Evolutionary conservation across 2,797 vertebrate species (phyloP).

Genomic region (Lepus oiostolus): DNA sequence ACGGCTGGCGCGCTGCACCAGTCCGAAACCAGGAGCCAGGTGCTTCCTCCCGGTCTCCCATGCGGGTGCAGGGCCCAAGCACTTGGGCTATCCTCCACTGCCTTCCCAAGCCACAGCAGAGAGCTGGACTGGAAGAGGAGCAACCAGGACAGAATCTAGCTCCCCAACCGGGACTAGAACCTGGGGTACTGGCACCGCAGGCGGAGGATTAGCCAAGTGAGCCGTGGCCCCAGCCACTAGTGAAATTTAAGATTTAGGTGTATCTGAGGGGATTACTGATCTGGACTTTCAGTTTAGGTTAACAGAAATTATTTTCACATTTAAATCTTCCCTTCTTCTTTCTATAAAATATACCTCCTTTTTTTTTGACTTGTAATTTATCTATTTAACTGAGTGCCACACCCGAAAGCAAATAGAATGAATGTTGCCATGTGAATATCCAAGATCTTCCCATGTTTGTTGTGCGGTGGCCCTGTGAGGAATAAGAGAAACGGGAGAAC

Average conservation of each 20-base stretch:
- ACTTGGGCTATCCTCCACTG: too few relatives aligned
- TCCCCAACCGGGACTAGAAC: too few relatives aligned
- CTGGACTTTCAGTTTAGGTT: not conserved
- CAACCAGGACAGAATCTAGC: too few relatives aligned
- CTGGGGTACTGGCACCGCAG: too few relatives aligned
- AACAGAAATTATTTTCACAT: constrained; percentile 20
- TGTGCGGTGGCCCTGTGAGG: not conserved
- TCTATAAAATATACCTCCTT: not conserved
- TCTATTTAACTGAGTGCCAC: not conserved
- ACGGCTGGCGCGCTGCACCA: too few relatives aligned
- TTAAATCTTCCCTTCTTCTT: not conserved
- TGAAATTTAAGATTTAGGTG: not conserved
- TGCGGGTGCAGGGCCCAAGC: too few relatives aligned
- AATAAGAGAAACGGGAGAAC: not conserved
- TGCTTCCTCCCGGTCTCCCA: too few relatives aligned
- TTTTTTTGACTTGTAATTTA: not conserved
- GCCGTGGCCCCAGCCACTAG: not conserved
- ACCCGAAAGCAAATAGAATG: not conserved
- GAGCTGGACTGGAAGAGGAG: too few relatives aligned
- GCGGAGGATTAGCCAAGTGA: too few relatives aligned
- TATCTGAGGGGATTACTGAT: not conserved
- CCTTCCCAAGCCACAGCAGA: too few relatives aligned
- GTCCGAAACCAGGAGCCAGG: too few relatives aligned
- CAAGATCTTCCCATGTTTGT: not conserved
- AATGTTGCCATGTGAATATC: not conserved